These are phyloP conservation scores for Acronicta psi DNA, from an alignment of 2,888 invertebrate species.

Conservation along the genomic window DNA sequence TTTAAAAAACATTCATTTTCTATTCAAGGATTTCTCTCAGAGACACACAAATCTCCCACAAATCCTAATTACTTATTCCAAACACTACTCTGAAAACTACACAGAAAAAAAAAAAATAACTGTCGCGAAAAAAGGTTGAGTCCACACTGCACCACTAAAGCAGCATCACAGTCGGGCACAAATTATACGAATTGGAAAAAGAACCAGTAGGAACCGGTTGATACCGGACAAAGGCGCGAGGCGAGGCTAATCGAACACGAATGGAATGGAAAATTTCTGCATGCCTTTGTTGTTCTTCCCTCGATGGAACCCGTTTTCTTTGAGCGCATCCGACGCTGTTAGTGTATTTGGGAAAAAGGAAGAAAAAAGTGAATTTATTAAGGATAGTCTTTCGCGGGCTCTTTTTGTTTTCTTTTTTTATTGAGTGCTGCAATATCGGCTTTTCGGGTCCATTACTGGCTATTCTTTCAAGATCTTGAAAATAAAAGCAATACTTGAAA, in stretches of 20 bases:
- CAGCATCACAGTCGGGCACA: slow-evolving; percentile 50
- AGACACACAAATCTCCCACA: slow-evolving; percentile 8
- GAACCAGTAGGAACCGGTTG: slow-evolving; percentile 47
- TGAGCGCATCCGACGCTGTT: slow-evolving; percentile 54
- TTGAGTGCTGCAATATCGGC: slow-evolving; percentile 17
- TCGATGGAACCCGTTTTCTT: slow-evolving; percentile 59
- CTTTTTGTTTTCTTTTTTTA: slow-evolving; percentile 10
- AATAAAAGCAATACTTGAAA: slow-evolving; percentile 8
- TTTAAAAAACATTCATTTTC: not conserved
- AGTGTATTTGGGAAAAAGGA: slow-evolving; percentile 50
- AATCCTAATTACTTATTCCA: slow-evolving; percentile 26
- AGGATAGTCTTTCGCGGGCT: slow-evolving; percentile 43
- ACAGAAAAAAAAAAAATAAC: slow-evolving; percentile 24
- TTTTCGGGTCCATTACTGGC: slow-evolving; percentile 17
- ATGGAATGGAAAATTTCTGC: slow-evolving; percentile 68
- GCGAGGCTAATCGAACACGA: slow-evolving; percentile 71
- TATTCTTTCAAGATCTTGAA: slow-evolving; percentile 2
- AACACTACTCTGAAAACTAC: slow-evolving; percentile 21
- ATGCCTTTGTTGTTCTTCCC: slow-evolving; percentile 65
- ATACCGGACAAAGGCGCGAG: slow-evolving; percentile 64
- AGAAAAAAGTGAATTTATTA: slow-evolving; percentile 48
- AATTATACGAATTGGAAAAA: slow-evolving; percentile 60
- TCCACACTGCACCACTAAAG: slow-evolving; percentile 49
- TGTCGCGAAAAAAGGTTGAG: slow-evolving; percentile 23
- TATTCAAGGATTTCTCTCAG: not conserved